Base-by-base conservation (phyloP, 2,797 vertebrate species). In the Chelon auratus region DNA sequence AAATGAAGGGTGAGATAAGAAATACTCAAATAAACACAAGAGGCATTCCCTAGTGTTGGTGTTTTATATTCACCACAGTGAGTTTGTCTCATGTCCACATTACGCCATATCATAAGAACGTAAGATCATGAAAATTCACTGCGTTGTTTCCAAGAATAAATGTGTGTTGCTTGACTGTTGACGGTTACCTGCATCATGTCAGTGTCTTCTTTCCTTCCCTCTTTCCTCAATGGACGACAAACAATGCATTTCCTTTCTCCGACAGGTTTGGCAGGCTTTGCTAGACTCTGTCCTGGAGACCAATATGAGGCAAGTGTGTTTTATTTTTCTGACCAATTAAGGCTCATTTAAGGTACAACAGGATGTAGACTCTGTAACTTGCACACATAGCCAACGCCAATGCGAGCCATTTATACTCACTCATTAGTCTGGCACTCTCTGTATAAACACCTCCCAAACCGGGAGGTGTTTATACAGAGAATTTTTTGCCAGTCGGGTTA, bases 1-100 rank as follows among this genome's bases (percentile, higher is more conserved):
- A 95, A 93, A 99, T 99, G 98, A 99, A 98, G 97, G 98, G 98
- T 98, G 59, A 75, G 81, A 40, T 17, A 2, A 42, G 55, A 43
- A 36, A n/a, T 24, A 0, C 30, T 17, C 12, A n/a, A 13, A 15
- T 11, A 30, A 50, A 57, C 5, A 33, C 30, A 18, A 60, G 3
- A 48, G 7, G 11, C 11, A 36, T 40, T 4, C n/a, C 14, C 9
- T 39, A 1, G n/a, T 47, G 45, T 22, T 50, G 20, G 20, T 9
- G 17, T 8, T 47, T 17, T n/a, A 47, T 6, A 18, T 48, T 18
- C 45, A 48, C 45, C 18, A 3, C n/a, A 48, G 9, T n/a, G 2
- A 18, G 3, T 50, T 12, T 50, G 48, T 15, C 60, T 33, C 24
- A 15, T 30, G 12, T 17, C 20, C 18, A 22, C 45, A 62, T 15